phyloP scores from a whole-genome alignment of 2,797 vertebrate species.

The Oreochromis grahami region DNA sequence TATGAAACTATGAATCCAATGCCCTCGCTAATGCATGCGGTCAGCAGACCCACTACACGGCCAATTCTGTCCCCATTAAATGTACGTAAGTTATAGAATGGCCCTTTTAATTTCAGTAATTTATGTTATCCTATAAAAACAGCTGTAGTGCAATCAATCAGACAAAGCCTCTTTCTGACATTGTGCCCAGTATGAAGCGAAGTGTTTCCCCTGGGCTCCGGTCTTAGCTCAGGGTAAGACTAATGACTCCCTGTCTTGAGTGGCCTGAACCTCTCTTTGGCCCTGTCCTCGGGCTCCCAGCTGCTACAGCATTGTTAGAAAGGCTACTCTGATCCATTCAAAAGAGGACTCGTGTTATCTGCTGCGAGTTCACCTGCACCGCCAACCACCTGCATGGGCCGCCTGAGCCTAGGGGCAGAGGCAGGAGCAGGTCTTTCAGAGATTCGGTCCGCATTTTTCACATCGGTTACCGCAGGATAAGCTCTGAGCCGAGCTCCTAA shows the following conservation, averaged over 20 bases:
- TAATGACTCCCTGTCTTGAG: constrained; percentile 54
- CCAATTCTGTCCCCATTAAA: background rate
- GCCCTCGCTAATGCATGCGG: background rate
- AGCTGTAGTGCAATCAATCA: constrained; percentile 41
- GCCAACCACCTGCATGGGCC: constrained; percentile 6
- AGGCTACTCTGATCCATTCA: constrained; percentile 40
- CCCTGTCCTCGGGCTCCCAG: background rate
- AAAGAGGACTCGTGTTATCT: constrained; percentile 34
- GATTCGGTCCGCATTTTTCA: constrained; percentile 26
- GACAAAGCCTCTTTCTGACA: constrained; percentile 22
- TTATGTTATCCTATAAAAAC: constrained; percentile 23
- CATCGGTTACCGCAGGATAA: constrained; percentile 26
- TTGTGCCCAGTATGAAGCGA: background rate
- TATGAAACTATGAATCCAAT: constrained; percentile 43
- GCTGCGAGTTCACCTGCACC: background rate
- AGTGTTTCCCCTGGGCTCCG: constrained; percentile 4
- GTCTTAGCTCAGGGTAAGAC: constrained; percentile 42
- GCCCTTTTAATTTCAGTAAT: constrained; percentile 6
- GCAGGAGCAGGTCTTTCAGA: constrained; percentile 6
- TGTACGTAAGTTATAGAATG: background rate
- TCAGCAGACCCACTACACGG: background rate
- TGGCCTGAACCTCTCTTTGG: constrained; percentile 18
- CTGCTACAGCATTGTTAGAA: background rate
- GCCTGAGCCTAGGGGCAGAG: background rate
- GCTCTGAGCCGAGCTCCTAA: constrained; percentile 21